Evolutionary conservation across 2,113 vertebrate genomes (phyloP), one percentile per base, ranked within the genome.

Genomic region (Bubalus kerabau): DNA sequence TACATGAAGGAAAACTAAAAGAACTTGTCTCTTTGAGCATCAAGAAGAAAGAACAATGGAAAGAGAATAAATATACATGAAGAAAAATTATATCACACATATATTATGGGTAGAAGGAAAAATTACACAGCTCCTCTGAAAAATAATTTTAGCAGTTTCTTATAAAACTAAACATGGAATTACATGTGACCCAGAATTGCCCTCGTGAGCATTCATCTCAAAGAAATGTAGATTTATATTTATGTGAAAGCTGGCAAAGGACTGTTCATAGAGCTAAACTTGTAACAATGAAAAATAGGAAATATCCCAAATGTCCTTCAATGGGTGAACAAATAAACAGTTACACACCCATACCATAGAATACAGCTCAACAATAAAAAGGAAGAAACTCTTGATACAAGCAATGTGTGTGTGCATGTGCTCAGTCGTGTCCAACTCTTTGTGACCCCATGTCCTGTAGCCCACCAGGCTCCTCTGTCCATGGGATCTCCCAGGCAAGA

Each of bases 1-100:
- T 26, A 94, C 23, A 76, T 40, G 7, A 85, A 95, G 46, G 24
- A 90, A 96, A 86, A 90, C 32, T 52, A 87, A 92, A 97, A 92
- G 56, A 87, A 84, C 10, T 74, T 91, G 59, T 64, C 24, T 54
- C 23, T 64, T 74, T 85, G 17, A 94, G 30, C 6, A 90, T 52
- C 32, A 96, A 13, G 57, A 76, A 92, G 30, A 80, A 84, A 32
- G 50, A 94, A 46, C 3, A 91, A 81, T 52, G n/a, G 57, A 80
- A 85, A 95, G 7, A 92, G 76, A 48, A 67, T 30, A 85, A 89
- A 67, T 32, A 92, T 46, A 46, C 46, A 91, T 40, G 6, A 16
- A 89, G 85, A 89, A 32, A 88, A 95, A 95, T 19, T 84, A 6
- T 26, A 50, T 84, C 64, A 54, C 64, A 82, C 30, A 26, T 74